Base-by-base conservation (phyloP, 2,113 vertebrate genomes). In the Microtus montanus region DNA sequence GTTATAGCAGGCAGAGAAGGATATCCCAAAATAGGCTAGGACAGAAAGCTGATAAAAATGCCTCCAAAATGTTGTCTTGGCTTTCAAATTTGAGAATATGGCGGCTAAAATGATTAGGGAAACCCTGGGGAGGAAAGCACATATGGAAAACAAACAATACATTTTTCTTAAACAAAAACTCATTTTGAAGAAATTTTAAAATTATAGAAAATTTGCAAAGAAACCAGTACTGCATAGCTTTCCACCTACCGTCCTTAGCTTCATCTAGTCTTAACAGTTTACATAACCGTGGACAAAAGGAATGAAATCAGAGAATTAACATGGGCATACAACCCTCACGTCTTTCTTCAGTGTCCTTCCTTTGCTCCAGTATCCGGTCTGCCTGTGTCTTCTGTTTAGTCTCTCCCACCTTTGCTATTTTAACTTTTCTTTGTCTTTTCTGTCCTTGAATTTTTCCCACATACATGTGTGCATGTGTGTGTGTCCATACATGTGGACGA, bases 11-110 rank as follows among this genome's bases (percentile, higher is more conserved):
- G 94, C 96, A 96, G 96, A 84, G 78, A 88, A 97, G 97, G 96
- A 97, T 96, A 97, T 97, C 96, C 91, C 89, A 91, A 97, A 97
- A 97, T 97, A 97, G 94, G 83, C 75, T 80, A 74, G 44, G 75
- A 96, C 83, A 94, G 94, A 97, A 94, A 96, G 58, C 94, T 95
- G 97, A 97, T 92, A 95, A 97, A 96, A 96, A 95, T 92, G 95
- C 95, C 94, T 97, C 89, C 66, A 96, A 97, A 96, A 97, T 89
- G 91, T 95, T 96, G 84, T 52, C 88, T 97, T 91, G 95, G 93
- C 92, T 96, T 97, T 95, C 75, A 94, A 86, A 91, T 95, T 95
- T 92, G 79, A 87, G 91, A 96, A 84, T 78, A 92, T 87, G 84
- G 83, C 89, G 52, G 91, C 87, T 95, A 95, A 92, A 92, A 88